phyloP scores from a whole-genome alignment of 2,113 vertebrate genomes.

The Himantopus leucocephalus region DNA sequence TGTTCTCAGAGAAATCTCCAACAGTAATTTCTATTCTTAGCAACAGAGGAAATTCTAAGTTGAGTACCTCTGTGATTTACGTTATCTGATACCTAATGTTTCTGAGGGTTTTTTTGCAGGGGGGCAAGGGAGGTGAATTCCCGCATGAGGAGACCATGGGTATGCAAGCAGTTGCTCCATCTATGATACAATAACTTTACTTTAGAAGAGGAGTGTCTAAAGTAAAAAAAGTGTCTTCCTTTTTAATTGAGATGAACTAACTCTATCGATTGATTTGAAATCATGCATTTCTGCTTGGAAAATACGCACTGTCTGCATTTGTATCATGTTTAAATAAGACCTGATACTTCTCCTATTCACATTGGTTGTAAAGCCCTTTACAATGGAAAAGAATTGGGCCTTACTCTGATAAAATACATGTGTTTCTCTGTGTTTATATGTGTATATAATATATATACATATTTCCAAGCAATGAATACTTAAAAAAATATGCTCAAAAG shows the following conservation, averaged over 20 bases:
- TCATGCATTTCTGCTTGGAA: not conserved
- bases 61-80: not conserved
- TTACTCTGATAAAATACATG: not conserved
- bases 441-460: not conserved
- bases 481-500: not conserved
- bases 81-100: not conserved
- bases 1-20: not conserved
- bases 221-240: not conserved
- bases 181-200: not conserved
- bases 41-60: slow-evolving; percentile 1
- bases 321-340: not conserved
- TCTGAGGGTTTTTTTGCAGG: not conserved
- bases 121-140: not conserved
- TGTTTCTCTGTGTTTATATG: not conserved
- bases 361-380: not conserved
- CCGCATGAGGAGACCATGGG: not conserved
- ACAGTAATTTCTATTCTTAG: slow-evolving; percentile 14
- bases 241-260: not conserved
- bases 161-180: not conserved
- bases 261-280: not conserved
- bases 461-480: not conserved
- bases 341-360: not conserved
- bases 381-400: not conserved
- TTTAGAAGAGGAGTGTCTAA: not conserved
- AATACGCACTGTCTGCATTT: not conserved